Percentiles rank a stretch among this genome's conserved stretches.
phyloP scores from a whole-genome alignment of 2,888 invertebrate species.

The Cynaeus angustus region DNA sequence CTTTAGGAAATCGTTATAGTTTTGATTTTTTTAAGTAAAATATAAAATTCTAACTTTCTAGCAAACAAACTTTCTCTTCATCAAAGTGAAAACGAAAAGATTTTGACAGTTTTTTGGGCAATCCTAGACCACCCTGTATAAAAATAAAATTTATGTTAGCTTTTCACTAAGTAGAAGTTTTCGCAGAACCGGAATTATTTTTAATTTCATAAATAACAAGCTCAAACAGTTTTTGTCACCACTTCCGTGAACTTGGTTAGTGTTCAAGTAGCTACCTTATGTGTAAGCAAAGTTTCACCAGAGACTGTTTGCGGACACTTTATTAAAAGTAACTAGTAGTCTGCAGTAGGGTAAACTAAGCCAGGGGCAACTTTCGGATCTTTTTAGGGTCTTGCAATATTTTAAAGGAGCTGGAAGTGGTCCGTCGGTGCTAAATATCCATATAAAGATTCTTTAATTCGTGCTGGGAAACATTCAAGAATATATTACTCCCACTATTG shows the following conservation, averaged over 20 bases:
- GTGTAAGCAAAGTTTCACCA: conserved; percentile 32
- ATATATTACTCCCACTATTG: too few species aligned
- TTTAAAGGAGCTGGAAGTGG: conserved; percentile 26
- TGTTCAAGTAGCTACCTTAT: neutral
- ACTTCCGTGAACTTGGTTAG: conserved; percentile 7
- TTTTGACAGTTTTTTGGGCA: too few species aligned
- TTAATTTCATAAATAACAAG: neutral
- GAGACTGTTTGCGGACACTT: conserved; percentile 34
- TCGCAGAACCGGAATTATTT: neutral
- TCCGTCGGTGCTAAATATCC: conserved; percentile 19
- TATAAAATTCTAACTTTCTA: too few species aligned
- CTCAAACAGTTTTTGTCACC: neutral
- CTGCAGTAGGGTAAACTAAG: too few species aligned
- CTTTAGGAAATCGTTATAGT: too few species aligned
- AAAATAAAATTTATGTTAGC: too few species aligned
- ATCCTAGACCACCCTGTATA: too few species aligned
- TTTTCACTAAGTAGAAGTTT: neutral
- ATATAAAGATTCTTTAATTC: neutral
- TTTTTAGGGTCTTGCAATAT: conserved; percentile 21
- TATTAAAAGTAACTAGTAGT: conserved; percentile 37
- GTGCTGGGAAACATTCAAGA: neutral
- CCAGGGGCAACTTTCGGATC: conserved; percentile 37
- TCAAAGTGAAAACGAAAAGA: too few species aligned
- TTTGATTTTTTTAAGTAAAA: too few species aligned
- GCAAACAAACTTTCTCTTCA: too few species aligned